Base-by-base conservation (phyloP, 2,113 vertebrate genomes). In the Plotosus lineatus region DNA sequence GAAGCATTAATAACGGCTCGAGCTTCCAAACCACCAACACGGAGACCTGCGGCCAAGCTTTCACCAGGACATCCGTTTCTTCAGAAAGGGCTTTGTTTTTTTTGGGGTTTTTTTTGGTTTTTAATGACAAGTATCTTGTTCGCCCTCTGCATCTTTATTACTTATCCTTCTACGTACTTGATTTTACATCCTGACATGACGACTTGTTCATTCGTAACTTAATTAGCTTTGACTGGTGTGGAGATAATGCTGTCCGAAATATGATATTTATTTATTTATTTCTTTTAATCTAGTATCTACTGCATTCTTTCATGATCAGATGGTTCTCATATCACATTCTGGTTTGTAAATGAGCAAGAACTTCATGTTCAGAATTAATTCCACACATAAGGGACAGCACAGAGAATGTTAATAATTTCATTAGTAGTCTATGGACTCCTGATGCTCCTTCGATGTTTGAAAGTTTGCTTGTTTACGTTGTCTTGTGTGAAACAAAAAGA, bases 1-100 rank as follows among this genome's bases (percentile, higher is more conserved):
- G 89, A 90, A 92, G 82, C 87, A 89, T 88, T 90, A 88, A 88
- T 77, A 88, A 90, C 83, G 86, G 86, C 86, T 89, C 90, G 81
- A 83, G 68, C 51, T 60, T 77, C 74, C 33, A 84, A 86, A 82
- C 77, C 83, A 80, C 56, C 40, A 33, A 74, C 77, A 78, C 55
- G 36, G 42, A 44, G 51, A 69, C 44, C 3, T 6, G 33, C 40
- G 77, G 48, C 38, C 69, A 88, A 84, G 72, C 48, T 87, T 73
- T 78, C 79, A 79, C 75, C 80, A 86, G 89, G 79, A 90, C 89
- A 89, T 94, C 91, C 85, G 89, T 88, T 88, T 81, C 90, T 89
- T 92, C 86, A 89, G 77, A 86, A 63, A 71, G 55, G 38, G 60
- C 36, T 76, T n/a, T 50, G 76, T 80, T n/a, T n/a, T n/a, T n/a